These are phyloP conservation scores for Marronus borbonicus DNA, from an alignment of 2,888 invertebrate genomes.

Conservation along the genomic window DNA sequence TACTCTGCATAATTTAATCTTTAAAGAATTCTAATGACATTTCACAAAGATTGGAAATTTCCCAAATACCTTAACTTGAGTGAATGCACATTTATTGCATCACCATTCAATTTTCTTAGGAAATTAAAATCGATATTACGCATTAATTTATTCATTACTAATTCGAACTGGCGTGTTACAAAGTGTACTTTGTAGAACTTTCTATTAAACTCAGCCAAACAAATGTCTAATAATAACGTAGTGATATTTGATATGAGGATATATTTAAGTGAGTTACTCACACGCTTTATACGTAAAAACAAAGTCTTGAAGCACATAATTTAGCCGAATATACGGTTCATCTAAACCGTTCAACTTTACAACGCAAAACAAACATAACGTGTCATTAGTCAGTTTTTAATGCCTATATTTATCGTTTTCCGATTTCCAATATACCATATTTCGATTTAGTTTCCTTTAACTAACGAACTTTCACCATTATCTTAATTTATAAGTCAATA, in stretches of 20 bases:
- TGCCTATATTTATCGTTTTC: conserved; percentile 40
- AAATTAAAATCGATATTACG: no score
- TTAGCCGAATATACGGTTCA: conserved; percentile 41
- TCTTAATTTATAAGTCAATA: conserved; percentile 66
- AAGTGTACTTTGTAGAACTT: conserved; percentile 3
- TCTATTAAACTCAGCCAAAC: not conserved
- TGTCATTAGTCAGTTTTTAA: conserved; percentile 42
- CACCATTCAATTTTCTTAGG: no score
- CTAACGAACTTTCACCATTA: conserved; percentile 64
- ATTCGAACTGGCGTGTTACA: not conserved
- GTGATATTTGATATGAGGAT: conserved; percentile 26
- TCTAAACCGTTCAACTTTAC: conserved; percentile 44
- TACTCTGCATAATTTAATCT: no score
- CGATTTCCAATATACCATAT: conserved; percentile 47
- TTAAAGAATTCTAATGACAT: no score
- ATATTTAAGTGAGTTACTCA: conserved; percentile 30
- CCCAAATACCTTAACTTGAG: no score
- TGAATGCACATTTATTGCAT: no score
- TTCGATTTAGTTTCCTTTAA: conserved; percentile 48
- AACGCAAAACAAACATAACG: conserved; percentile 50
- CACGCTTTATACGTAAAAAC: conserved; percentile 24
- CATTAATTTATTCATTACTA: no score
- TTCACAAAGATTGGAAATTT: no score
- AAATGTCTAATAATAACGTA: conserved; percentile 22
- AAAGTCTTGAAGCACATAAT: conserved; percentile 39